Percentiles rank a stretch among this genome's conserved stretches.
Evolutionary conservation across 2,888 invertebrate species (phyloP).

Genomic region (Acronicta alni): DNA sequence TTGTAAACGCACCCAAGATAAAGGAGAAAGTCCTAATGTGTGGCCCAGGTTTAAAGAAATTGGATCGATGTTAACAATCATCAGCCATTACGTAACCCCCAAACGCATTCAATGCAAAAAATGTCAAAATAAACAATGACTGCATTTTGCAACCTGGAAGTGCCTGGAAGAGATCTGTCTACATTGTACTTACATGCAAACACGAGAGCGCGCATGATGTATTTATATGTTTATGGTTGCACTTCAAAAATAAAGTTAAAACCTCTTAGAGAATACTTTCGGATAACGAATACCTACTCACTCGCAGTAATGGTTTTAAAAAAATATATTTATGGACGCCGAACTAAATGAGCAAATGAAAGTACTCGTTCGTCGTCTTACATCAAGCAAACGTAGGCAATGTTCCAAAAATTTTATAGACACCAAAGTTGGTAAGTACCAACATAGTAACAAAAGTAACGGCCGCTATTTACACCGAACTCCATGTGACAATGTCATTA

Average conservation of each 20-base stretch:
- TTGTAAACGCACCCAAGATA: too few relatives aligned
- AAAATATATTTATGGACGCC: conserved; percentile 42
- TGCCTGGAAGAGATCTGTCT: conserved; percentile 9
- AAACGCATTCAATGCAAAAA: neutral
- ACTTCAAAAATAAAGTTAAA: conserved; percentile 32
- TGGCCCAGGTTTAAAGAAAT: too few relatives aligned
- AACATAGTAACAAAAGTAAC: conserved; percentile 41
- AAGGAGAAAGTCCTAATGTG: too few relatives aligned
- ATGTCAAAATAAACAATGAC: conserved; percentile 10
- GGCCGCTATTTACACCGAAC: conserved; percentile 49
- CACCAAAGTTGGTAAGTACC: conserved; percentile 46
- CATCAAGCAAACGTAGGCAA: conserved; percentile 57
- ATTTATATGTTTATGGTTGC: conserved; percentile 39
- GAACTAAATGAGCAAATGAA: conserved; percentile 33
- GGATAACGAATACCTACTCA: conserved; percentile 36
- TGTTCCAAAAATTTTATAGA: conserved; percentile 61
- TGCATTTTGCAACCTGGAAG: conserved; percentile 6
- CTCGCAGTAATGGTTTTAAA: conserved; percentile 43
- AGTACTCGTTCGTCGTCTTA: conserved; percentile 30
- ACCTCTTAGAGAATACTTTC: conserved; percentile 22
- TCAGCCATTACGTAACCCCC: neutral
- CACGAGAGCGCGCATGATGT: conserved; percentile 25
- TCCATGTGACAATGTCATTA: neutral
- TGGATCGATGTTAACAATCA: too few relatives aligned
- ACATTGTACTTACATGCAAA: conserved; percentile 4